These are phyloP conservation scores for Porites rus DNA, from an alignment of 92 coral and sea anemone species.

Conservation along the genomic window DNA sequence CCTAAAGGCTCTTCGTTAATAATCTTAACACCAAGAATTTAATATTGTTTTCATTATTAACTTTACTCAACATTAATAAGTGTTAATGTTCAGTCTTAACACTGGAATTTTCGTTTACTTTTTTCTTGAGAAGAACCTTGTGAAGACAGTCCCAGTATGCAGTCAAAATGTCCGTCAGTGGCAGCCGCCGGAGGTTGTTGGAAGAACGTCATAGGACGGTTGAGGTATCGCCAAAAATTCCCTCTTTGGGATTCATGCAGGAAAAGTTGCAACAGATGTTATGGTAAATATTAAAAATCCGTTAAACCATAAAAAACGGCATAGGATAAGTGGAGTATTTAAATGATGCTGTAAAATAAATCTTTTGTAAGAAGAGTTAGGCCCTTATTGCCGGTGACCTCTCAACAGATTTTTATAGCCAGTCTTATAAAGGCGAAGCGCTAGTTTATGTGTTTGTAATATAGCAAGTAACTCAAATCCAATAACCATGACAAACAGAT, in stretches of 20 bases:
- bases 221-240: background rate
- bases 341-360: background rate
- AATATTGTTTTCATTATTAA: background rate
- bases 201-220: background rate
- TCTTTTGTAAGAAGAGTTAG: too few relatives aligned
- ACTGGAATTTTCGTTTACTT: too few relatives aligned
- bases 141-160: background rate
- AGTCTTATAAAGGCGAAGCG: too few relatives aligned
- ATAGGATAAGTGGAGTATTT: background rate
- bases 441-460: too few relatives aligned
- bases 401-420: too few relatives aligned
- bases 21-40: too few relatives aligned
- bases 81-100: too few relatives aligned
- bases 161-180: background rate
- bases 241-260: background rate
- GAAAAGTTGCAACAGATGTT: background rate
- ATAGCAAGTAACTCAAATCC: too few relatives aligned
- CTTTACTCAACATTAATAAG: background rate
- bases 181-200: constrained; percentile 14
- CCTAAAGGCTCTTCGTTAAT: too few relatives aligned
- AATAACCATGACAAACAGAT: too few relatives aligned
- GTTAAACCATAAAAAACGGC: background rate
- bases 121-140: background rate
- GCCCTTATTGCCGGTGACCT: too few relatives aligned
- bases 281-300: background rate